These are phyloP conservation scores for Moxostoma hubbsi DNA, from an alignment of 2,797 vertebrate species.

Conservation along the genomic window DNA sequence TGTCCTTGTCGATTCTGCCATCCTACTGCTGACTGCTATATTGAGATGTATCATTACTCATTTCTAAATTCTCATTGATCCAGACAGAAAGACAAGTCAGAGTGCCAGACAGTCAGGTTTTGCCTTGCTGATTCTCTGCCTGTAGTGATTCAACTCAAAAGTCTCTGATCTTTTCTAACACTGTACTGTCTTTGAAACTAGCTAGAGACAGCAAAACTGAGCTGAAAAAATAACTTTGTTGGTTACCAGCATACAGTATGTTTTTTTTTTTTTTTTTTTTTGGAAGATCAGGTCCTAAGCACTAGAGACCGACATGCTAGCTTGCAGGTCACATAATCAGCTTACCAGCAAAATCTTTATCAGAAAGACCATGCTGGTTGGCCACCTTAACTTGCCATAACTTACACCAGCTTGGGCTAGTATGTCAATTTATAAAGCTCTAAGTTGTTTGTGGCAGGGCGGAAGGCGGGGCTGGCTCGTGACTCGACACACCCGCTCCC, in stretches of 20 bases:
- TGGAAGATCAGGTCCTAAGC: neutral
- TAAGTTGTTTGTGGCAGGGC: too few relatives aligned
- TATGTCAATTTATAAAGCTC: too few relatives aligned
- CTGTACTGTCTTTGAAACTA: neutral
- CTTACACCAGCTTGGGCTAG: too few relatives aligned
- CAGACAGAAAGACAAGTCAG: conserved; percentile 46
- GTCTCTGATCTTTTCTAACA: neutral
- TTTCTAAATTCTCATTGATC: conserved; percentile 66
- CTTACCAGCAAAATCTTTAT: too few relatives aligned
- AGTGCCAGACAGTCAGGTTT: conserved; percentile 51
- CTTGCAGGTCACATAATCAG: too few relatives aligned
- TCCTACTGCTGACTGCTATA: conserved; percentile 71
- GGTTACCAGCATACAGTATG: neutral
- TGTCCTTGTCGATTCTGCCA: conserved; percentile 76
- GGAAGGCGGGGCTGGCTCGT: too few relatives aligned
- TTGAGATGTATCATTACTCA: conserved; percentile 76
- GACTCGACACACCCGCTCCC: too few relatives aligned
- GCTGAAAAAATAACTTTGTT: neutral
- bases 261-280: neutral
- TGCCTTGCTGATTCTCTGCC: conserved; percentile 42
- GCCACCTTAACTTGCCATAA: too few relatives aligned
- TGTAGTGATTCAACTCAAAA: conserved; percentile 14
- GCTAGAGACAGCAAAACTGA: neutral
- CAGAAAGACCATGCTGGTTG: too few relatives aligned
- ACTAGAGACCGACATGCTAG: neutral